Percentiles rank a stretch among this genome's conserved stretches.
Conservation (phyloP, 2,113 vertebrate species). For the Falcunculus frontatus region DNA sequence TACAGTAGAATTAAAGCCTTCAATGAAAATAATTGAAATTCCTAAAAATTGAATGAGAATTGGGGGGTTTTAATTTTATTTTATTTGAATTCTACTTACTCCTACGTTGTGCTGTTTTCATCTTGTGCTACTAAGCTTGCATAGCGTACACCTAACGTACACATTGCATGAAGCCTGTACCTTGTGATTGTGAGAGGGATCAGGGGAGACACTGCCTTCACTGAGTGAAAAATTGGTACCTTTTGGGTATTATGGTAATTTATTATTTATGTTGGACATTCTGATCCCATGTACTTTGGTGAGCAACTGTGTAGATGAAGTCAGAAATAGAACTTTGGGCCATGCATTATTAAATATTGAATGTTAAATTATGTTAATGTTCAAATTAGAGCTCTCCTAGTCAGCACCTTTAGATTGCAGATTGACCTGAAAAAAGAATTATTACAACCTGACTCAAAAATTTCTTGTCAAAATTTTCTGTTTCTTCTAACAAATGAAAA, state of each 20-base stretch:
- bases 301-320: neutral
- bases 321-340: neutral
- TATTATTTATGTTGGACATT: neutral
- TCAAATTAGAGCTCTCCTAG: neutral
- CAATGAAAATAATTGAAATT: neutral
- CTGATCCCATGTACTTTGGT: neutral
- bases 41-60: neutral
- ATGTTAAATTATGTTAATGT: neutral
- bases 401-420: neutral
- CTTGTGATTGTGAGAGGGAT: neutral
- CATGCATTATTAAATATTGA: neutral
- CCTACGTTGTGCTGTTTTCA: neutral
- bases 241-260: neutral
- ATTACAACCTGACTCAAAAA: neutral
- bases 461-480: neutral
- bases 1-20: neutral
- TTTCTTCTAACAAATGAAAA: neutral
- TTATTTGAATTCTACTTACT: neutral
- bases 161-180: neutral
- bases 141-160: accelerated
- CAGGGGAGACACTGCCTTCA: neutral
- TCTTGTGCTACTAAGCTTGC: neutral
- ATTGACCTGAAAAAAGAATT: neutral
- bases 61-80: neutral
- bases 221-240: neutral